Evolutionary conservation across 2,888 invertebrate genomes (phyloP), one percentile per base, ranked within the genome.

Genomic region (Heliconius cydno): DNA sequence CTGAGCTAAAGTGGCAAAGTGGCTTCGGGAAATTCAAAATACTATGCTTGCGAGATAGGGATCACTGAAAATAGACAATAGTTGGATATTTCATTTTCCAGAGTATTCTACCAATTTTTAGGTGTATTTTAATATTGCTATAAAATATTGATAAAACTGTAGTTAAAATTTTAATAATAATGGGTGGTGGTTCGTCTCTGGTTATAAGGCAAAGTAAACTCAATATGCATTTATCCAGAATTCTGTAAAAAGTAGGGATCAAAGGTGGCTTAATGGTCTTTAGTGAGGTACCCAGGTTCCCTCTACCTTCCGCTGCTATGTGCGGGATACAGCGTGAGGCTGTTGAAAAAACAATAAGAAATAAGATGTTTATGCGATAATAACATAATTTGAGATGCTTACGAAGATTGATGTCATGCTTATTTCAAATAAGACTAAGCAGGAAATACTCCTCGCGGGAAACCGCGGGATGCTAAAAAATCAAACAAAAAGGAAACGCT

Each of bases 11-110:
- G 70, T 70, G 38, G 60, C 63, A 78, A 78, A 79, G 63, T 79
- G 41, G n/a, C 60, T 74, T 52, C 22, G 70, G 67, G 52, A 74
- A 38, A 74, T 73, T 52, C 73, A 74, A 78, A 78, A 75, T 75
- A 41, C 57, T 12, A 60, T n/a, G 60, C 65, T 10, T 75, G 41
- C n/a, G 25, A 41, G 28, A 75, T 19, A 65, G 25, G 38, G 65
- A 65, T 75, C 60, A 41, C 57, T 34, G 63, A 65, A 22, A 63
- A 63, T 38, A 19, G 41, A 65, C 10, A 38, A 63, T 74, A n/a
- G n/a, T 74, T 19, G 34, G 9, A 34, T 38, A 34, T 65, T 74
- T 13, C 19, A 9, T 63, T 65, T 65, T 30, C 5, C 22, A 9
- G 5, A 2, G 30, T 15, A 7, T 46, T 70, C 41, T 70, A 70